Conservation (phyloP, 2,888 invertebrate species). For the Sinopyrophorus schimmeli region DNA sequence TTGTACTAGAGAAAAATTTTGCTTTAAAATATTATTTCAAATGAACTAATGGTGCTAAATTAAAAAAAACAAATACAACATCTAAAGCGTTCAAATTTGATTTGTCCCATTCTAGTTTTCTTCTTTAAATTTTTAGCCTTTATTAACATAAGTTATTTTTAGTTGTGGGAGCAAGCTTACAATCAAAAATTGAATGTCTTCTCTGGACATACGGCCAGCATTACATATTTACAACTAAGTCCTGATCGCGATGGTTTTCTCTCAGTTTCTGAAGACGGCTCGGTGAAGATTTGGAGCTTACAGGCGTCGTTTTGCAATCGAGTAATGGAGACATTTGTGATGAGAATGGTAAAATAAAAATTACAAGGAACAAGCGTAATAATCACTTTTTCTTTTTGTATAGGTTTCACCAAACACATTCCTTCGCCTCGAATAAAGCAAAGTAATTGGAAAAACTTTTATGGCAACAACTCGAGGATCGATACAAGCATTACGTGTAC, state of each 20-base stretch:
- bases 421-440: slow-evolving; percentile 51
- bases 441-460: slow-evolving; percentile 45
- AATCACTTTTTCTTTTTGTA: not conserved
- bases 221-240: slow-evolving; percentile 60
- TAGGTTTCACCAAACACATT: slow-evolving; percentile 32
- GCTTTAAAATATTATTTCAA: no score
- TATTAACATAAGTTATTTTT: slow-evolving; percentile 39
- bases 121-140: no score
- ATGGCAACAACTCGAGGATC: slow-evolving; percentile 41
- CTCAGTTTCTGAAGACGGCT: slow-evolving; percentile 62
- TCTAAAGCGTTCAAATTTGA: no score
- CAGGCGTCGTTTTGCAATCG: slow-evolving; percentile 36
- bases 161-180: slow-evolving; percentile 65
- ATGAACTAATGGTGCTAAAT: no score
- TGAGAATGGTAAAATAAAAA: slow-evolving; percentile 38
- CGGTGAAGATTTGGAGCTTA: slow-evolving; percentile 64
- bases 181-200: slow-evolving; percentile 60
- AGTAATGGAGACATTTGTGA: slow-evolving; percentile 33
- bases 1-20: no score
- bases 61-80: no score
- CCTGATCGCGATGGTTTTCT: slow-evolving; percentile 61
- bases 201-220: slow-evolving; percentile 54
- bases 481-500: slow-evolving; percentile 35
- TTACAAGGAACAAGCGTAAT: not conserved
- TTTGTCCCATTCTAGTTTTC: slow-evolving; percentile 13